Conservation (phyloP, 2,797 vertebrate genomes). For the Poecilia velifera region DNA sequence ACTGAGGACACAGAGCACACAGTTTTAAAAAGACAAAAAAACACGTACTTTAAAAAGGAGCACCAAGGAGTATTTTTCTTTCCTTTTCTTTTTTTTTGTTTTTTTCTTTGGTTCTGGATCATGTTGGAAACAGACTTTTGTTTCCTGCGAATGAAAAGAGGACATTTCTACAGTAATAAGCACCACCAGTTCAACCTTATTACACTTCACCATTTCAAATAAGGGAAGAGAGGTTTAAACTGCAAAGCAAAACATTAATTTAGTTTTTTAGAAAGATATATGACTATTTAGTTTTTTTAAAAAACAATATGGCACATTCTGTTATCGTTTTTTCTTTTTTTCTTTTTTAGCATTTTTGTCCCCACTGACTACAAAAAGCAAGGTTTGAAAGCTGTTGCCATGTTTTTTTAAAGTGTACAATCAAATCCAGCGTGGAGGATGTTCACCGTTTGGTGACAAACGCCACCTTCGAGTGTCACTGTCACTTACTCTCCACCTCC, state of each 20-base stretch:
- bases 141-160: slow-evolving; percentile 69
- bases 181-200: slow-evolving; percentile 84
- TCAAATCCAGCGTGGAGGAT: slow-evolving; percentile 71
- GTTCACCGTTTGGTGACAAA: slow-evolving; percentile 58
- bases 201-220: slow-evolving; percentile 82
- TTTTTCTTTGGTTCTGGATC: slow-evolving; percentile 25
- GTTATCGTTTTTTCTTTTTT: slow-evolving; percentile 59
- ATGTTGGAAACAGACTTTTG: slow-evolving; percentile 76
- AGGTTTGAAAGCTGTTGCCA: slow-evolving; percentile 60
- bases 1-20: slow-evolving; percentile 76
- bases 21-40: slow-evolving; percentile 75
- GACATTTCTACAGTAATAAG: slow-evolving; percentile 78
- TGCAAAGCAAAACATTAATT: slow-evolving; percentile 85
- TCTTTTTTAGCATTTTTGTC: slow-evolving; percentile 51
- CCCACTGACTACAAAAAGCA: slow-evolving; percentile 50
- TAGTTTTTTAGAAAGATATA: slow-evolving; percentile 95
- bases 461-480: slow-evolving; percentile 58
- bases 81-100: slow-evolving; percentile 11
- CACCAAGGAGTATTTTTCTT: slow-evolving; percentile 50
- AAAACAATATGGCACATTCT: slow-evolving; percentile 81
- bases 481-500: slow-evolving; percentile 54
- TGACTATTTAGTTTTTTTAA: slow-evolving; percentile 82
- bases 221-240: slow-evolving; percentile 84
- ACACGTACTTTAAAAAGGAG: slow-evolving; percentile 67
- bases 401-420: slow-evolving; percentile 80